Conservation (phyloP, 2,797 vertebrate species). For the Brachyalestes nurse region DNA sequence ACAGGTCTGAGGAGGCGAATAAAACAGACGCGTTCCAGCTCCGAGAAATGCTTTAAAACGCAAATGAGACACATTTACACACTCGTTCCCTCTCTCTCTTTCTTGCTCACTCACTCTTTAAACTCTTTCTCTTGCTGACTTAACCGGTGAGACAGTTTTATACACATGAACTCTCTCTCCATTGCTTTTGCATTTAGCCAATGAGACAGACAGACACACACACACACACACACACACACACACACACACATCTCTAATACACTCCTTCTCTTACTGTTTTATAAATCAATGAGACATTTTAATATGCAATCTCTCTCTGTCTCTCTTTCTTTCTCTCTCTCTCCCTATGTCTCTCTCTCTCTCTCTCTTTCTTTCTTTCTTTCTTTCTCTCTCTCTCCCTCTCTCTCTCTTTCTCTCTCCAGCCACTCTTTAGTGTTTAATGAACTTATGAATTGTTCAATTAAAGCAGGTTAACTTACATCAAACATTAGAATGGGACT, state of each 20-base stretch:
- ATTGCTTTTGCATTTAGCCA: not conserved
- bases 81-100: conserved; percentile 58
- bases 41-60: conserved; percentile 42
- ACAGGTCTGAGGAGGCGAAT: conserved; percentile 33
- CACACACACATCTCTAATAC: too few relatives aligned
- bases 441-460: too few relatives aligned
- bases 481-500: too few relatives aligned
- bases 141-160: conserved; percentile 47
- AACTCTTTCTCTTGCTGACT: conserved; percentile 33
- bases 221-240: too few relatives aligned
- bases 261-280: conserved; percentile 16
- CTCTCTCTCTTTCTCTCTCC: too few relatives aligned
- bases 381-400: not conserved
- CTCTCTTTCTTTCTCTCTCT: not conserved
- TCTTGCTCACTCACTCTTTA: conserved; percentile 64
- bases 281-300: not conserved
- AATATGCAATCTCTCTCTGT: not conserved
- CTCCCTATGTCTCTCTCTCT: not conserved
- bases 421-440: too few relatives aligned
- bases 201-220: not conserved
- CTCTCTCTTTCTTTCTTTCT: not conserved
- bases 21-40: conserved; percentile 31
- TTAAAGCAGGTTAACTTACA: too few relatives aligned
- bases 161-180: conserved; percentile 59
- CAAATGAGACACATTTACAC: conserved; percentile 58